A percentile compares a stretch with the other conserved stretches of the same genome.
phyloP scores from a whole-genome alignment of 2,888 invertebrate species.

The Sylvicola cinctus region DNA sequence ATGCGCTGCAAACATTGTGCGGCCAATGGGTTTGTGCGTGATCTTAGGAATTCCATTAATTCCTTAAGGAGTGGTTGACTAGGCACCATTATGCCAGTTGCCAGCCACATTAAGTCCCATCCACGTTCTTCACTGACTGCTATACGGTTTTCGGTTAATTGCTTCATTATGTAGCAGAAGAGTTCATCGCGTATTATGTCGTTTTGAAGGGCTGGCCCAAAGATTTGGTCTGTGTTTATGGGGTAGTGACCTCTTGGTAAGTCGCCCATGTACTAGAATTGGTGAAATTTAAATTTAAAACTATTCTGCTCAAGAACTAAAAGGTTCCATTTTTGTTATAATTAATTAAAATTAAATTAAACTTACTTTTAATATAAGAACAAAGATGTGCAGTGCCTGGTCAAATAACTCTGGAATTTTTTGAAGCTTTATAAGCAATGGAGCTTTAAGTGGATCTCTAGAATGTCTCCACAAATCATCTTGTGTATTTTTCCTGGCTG shows the following conservation, averaged over 20 bases:
- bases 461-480: slow-evolving; percentile 70
- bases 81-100: slow-evolving; percentile 68
- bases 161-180: slow-evolving; percentile 88
- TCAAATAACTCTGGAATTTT: slow-evolving; percentile 49
- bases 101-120: slow-evolving; percentile 88
- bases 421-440: slow-evolving; percentile 54
- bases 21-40: slow-evolving; percentile 52
- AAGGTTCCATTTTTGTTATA: no score
- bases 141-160: slow-evolving; percentile 72
- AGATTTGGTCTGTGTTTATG: slow-evolving; percentile 76
- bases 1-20: slow-evolving; percentile 64
- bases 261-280: slow-evolving; percentile 60
- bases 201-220: slow-evolving; percentile 51
- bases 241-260: slow-evolving; percentile 58
- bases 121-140: slow-evolving; percentile 69
- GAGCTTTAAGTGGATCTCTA: slow-evolving; percentile 62
- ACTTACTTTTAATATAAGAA: slow-evolving; percentile 50
- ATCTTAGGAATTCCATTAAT: slow-evolving; percentile 51
- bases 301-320: no score
- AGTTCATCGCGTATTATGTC: slow-evolving; percentile 69
- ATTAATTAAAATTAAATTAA: background rate
- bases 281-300: background rate
- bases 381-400: slow-evolving; percentile 52
- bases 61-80: slow-evolving; percentile 56
- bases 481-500: slow-evolving; percentile 38